Conservation (phyloP, 1,140 invertebrate species). For the Zophobas atratus region DNA sequence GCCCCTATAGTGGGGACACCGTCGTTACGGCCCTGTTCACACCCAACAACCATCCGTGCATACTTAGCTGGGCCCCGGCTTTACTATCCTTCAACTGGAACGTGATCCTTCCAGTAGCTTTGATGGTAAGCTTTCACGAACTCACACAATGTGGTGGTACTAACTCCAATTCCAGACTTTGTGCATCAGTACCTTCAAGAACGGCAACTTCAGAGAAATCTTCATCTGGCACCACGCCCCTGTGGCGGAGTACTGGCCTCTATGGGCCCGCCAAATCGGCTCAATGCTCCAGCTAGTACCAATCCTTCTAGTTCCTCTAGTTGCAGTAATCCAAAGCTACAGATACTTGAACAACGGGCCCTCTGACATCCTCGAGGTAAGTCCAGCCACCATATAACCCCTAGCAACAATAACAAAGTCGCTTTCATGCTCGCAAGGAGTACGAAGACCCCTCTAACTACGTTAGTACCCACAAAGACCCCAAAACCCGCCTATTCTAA, state of each 20-base stretch:
- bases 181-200: constrained; percentile 84
- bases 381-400: constrained; percentile 56
- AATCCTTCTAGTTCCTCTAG: constrained; percentile 82
- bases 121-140: constrained; percentile 74
- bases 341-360: constrained; percentile 86
- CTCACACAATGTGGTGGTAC: constrained; percentile 12
- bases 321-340: constrained; percentile 86
- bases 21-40: constrained; percentile 80
- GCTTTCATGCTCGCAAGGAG: constrained; percentile 54
- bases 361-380: constrained; percentile 90
- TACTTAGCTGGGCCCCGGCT: constrained; percentile 76
- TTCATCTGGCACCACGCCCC: constrained; percentile 78
- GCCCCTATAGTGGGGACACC: constrained; percentile 87
- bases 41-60: constrained; percentile 70
- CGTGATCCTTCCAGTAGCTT: constrained; percentile 83
- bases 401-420: background rate
- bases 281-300: constrained; percentile 84
- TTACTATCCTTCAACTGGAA: constrained; percentile 92
- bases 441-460: constrained; percentile 56
- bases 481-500: constrained; percentile 23
- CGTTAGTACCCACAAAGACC: constrained; percentile 55
- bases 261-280: constrained; percentile 84
- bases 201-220: constrained; percentile 80
- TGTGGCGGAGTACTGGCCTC: constrained; percentile 76
- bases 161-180: constrained; percentile 73